Percentiles rank a stretch among this genome's conserved stretches.
Evolutionary conservation across 2,797 vertebrate genomes (phyloP).

Genomic region (Phrynocephalus forsythii): DNA sequence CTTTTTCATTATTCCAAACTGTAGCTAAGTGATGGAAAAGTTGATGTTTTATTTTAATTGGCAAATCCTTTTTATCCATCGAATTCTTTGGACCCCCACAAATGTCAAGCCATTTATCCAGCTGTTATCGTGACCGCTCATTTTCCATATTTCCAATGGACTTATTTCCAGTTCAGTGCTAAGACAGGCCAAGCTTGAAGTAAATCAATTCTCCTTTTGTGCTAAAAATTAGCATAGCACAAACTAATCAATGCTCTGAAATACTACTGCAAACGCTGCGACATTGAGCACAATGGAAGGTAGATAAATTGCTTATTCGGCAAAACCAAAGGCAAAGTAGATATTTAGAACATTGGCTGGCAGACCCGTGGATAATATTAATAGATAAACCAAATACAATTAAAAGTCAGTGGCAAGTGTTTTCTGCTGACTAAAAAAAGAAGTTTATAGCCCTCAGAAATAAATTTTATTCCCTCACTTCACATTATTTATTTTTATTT

Average conservation of each 20-base stretch:
- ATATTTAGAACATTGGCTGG: conserved; percentile 23
- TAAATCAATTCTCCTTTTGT: conserved; percentile 79
- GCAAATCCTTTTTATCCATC: conserved; percentile 79
- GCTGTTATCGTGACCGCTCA: conserved; percentile 78
- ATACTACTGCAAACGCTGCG: conserved; percentile 74
- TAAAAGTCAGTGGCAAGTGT: conserved; percentile 64
- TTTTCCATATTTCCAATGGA: conserved; percentile 80
- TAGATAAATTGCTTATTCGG: conserved; percentile 74
- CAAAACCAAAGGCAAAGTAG: conserved; percentile 50
- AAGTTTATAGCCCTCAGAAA: conserved; percentile 17
- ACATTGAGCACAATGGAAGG: conserved; percentile 71
- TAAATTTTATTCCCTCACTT: not conserved
- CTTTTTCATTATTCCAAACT: conserved; percentile 70
- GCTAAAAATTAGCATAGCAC: conserved; percentile 82
- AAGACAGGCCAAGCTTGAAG: conserved; percentile 81
- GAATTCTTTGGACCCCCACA: conserved; percentile 78
- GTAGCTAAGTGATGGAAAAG: conserved; percentile 75
- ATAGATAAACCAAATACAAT: conserved; percentile 32
- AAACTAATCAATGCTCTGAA: conserved; percentile 81
- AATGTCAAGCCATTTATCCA: conserved; percentile 86
- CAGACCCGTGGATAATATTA: conserved; percentile 30
- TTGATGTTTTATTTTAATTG: conserved; percentile 82
- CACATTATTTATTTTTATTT: not conserved
- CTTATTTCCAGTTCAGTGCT: conserved; percentile 82
- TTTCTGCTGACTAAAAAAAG: conserved; percentile 33